Base-by-base conservation (phyloP, 2,888 invertebrate species). In the Autographa pulchrina region DNA sequence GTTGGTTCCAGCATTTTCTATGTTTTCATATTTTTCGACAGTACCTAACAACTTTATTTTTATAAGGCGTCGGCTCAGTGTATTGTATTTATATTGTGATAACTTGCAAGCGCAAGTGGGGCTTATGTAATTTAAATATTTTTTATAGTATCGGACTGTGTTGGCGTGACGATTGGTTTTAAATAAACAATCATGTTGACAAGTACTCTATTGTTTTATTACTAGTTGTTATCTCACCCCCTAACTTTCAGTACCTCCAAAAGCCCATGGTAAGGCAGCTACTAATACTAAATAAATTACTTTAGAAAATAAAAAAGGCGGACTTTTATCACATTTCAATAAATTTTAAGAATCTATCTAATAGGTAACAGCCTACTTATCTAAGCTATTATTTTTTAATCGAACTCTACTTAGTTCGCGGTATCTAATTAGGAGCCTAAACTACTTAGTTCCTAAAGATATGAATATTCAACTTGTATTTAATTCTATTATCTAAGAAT, bases 151-250 rank as follows among this genome's bases (percentile, higher is more conserved):
- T 66, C 65, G 14, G 78, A 79, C 75, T 64, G 72, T 65, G 62
- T 77, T 73, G 65, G 76, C 75, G 73, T 79, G 74, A 74, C 43
- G 59, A 83, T 75, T 82, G 77, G 71, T 83, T 80, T 82, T 59
- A 69, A 78, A 80, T 83, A 81, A 82, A 80, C 54, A 81, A 82
- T 78, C 74, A 74, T 78, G 77, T 80, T 82, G 73, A 76, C 70
- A 72, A 66, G 62, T 75, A 68, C 69, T 72, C 11, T 35, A 18
- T 61, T 62, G 74, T 84, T 80, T 84, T 18, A 69, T 83, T 83
- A 0, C 0, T 56, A 62, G 25, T 41, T 41, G 3, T 3, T 14
- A 14, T 0, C 1, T 14, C 35, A 35, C 9, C 14, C 14, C 14
- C 14, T 41, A 41, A 14, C 25, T 18, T 43, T 32, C 35, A 16